Base-by-base conservation (phyloP, 2,888 invertebrate genomes). In the Diogma glabrata region DNA sequence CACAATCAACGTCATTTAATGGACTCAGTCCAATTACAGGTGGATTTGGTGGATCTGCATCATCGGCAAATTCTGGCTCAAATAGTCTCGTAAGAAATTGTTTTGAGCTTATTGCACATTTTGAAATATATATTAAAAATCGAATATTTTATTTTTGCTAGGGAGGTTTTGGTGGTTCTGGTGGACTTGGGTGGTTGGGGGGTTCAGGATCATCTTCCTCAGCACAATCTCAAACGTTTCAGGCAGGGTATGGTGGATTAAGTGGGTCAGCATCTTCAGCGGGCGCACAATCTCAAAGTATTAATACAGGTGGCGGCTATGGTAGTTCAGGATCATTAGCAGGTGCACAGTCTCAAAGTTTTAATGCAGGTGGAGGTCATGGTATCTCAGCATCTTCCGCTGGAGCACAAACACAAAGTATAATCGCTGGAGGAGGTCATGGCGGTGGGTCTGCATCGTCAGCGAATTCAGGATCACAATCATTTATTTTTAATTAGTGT, bases 351-450 rank as follows among this genome's bases (percentile, higher is more conserved):
- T 26, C 46, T 7, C 46, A 46, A 14, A 16, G 23, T 2, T 46
- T 46, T 22, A 46, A 46, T 16, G 23, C n/a, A 14, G 46, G 46
- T 8, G 46, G 46, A 23, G 46, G 46, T 14, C 24, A 14, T 26
- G 26, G 45, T 12, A 24, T 23, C 23, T 24, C 23, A 16, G 23
- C 23, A 16, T 14, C 46, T 9, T 3, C 6, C 9, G 46, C 46
- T 4, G 23, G 24, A 10, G 46, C 46, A 12, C 46, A 46, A 26
- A 24, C 46, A 14, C 14, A 46, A 16, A n/a, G n/a, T n/a, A n/a
- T n/a, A n/a, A n/a, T n/a, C n/a, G 22, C 45, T 22, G 20, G 20
- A 9, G 14, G 45, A 7, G 43, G 45, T 45, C 23, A 24, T 2
- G 22, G 20, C n/a, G n/a, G 46, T 9, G 46, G 46, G 2, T 22